Conservation (phyloP, 2,797 vertebrate species). For the Peromyscus aztecus region DNA sequence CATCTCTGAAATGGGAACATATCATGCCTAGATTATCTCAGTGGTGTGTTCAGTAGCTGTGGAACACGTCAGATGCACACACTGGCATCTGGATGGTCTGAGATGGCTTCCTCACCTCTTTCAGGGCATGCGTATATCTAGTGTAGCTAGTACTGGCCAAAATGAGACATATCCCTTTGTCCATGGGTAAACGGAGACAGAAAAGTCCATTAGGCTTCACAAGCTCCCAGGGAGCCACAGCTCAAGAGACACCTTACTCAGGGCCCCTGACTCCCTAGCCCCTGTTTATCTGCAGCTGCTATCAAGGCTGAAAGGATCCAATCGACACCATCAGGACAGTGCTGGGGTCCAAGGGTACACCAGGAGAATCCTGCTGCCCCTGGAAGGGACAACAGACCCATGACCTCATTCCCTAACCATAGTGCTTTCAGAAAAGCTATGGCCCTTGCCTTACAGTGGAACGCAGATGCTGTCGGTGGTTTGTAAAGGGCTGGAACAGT, state of each 20-base stretch:
- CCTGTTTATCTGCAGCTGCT: neutral
- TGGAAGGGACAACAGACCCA: neutral
- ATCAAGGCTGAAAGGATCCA: neutral
- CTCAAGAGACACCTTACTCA: neutral
- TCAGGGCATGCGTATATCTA: neutral
- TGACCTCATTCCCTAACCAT: neutral
- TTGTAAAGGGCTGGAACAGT: neutral
- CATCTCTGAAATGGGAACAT: neutral
- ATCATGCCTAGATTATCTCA: neutral
- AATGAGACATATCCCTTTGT: neutral
- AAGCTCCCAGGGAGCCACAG: neutral
- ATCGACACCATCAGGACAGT: neutral
- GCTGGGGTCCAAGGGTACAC: neutral
- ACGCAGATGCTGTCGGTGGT: neutral
- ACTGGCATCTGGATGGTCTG: neutral
- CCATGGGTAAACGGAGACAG: neutral
- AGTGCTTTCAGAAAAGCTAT: neutral
- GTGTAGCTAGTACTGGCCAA: neutral
- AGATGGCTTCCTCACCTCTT: neutral
- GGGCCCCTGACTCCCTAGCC: neutral
- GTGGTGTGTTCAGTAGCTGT: neutral
- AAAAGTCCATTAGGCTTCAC: neutral
- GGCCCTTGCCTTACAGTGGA: neutral
- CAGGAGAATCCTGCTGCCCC: neutral
- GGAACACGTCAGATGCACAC: neutral